Percentiles rank a stretch among this genome's conserved stretches.
Evolutionary conservation across 1,140 invertebrate species (phyloP).

Genomic region (Gonioctena quinquepunctata): DNA sequence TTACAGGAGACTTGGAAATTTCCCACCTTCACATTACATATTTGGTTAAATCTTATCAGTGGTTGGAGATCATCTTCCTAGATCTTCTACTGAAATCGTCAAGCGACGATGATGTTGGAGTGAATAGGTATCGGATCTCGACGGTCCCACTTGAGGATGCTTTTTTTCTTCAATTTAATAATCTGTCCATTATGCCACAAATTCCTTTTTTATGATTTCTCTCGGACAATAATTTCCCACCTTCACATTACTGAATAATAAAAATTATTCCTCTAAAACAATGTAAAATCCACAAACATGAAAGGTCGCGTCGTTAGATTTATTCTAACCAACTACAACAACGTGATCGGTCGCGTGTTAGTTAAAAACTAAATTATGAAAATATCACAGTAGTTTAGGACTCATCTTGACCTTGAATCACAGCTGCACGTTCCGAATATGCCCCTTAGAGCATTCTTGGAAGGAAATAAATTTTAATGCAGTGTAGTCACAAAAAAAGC

Average conservation of each 20-base stretch:
- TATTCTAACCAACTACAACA: no score
- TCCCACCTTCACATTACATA: neutral
- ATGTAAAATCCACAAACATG: no score
- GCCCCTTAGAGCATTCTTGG: neutral
- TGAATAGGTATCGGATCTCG: neutral
- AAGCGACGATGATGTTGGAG: neutral
- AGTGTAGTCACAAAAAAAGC: neutral
- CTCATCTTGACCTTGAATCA: neutral
- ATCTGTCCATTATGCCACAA: no score
- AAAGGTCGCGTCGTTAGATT: no score
- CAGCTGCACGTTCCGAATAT: neutral
- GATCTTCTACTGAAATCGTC: no score
- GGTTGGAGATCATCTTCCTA: neutral
- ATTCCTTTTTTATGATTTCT: no score
- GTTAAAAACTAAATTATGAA: neutral
- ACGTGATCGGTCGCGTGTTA: neutral
- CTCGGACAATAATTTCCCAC: no score
- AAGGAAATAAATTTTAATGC: neutral
- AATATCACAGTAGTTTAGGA: neutral
- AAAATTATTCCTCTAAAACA: no score
- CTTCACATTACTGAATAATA: no score
- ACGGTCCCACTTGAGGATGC: neutral
- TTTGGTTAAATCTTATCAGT: neutral
- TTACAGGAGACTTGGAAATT: neutral
- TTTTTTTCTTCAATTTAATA: no score